Evolutionary conservation across 2,888 invertebrate species (phyloP), one percentile per base, ranked within the genome.

Genomic region (Eupithecia dodoneata): DNA sequence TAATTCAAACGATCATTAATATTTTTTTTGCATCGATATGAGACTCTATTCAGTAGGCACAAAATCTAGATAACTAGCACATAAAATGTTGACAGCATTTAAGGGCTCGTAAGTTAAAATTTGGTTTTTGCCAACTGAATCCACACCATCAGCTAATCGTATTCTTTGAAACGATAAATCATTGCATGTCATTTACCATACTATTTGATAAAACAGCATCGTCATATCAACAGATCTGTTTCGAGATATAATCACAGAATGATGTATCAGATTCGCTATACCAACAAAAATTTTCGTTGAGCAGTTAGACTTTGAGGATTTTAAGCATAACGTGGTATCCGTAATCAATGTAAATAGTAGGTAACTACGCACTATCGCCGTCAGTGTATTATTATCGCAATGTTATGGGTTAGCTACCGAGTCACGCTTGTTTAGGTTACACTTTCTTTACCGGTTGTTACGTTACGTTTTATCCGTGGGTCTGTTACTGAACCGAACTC

Each of bases 391-490:
- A 76, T 79, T 79, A 79, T 75, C 76, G 70, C 63, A 73, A 71
- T 45, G 76, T 55, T 76, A 79, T 75, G 77, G 76, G 76, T 63
- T 30, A 63, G 70, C 45, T 18, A 81, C 55, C 79, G 79, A 65
- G 75, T 72, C 71, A 76, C 74, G 77, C 71, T 71, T 76, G 72
- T 71, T 73, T 76, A 73, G 78, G 71, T 82, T 75, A 76, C 79
- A 75, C 80, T 82, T 82, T 82, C 81, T 78, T 81, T 77, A 76
- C 79, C 77, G 76, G 78, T 80, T 79, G 75, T 79, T 76, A 76
- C 77, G 77, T 72, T 71, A 71, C 10, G n/a, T 69, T 69, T 69
- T 44, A 44, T 69, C 45, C 45, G 42, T 45, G 3, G n/a, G 15
- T 67, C 67, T 9, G 44, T 15, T 6, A 69, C 45, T 63, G 30